phyloP scores from a whole-genome alignment of 2,888 invertebrate species.

The Ochropleura plecta region DNA sequence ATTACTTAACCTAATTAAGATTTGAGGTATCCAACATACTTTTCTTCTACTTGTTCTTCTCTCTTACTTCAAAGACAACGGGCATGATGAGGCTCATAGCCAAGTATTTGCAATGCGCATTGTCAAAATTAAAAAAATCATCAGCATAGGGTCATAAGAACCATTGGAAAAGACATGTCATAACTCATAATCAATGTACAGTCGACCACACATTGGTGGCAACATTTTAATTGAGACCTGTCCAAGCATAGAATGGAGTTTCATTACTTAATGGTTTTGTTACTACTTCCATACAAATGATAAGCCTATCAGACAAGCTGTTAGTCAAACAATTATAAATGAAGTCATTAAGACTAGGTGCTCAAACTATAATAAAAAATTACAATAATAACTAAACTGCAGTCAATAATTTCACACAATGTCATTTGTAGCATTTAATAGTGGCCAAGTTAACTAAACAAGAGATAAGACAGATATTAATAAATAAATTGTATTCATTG shows the following conservation, averaged over 20 bases:
- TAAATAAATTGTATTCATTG: slow-evolving; percentile 36
- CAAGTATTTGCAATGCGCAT: neutral
- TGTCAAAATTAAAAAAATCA: neutral
- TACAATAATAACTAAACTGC: slow-evolving; percentile 2
- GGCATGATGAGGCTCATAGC: neutral
- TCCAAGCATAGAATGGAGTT: no score
- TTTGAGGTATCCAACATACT: neutral
- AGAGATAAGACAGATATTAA: slow-evolving; percentile 48
- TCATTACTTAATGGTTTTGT: no score
- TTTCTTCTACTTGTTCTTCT: neutral
- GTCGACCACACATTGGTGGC: neutral
- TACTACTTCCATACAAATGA: no score
- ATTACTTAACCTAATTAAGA: neutral
- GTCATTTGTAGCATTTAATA: slow-evolving; percentile 33
- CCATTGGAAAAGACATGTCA: neutral
- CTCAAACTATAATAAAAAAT: neutral
- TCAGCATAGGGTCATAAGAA: neutral
- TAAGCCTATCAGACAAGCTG: neutral
- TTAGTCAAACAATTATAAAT: neutral
- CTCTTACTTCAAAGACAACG: neutral
- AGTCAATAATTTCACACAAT: slow-evolving; percentile 31
- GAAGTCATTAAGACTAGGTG: no score
- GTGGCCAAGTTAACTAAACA: slow-evolving; percentile 41
- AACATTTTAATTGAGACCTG: no score
- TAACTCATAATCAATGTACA: neutral